A percentile compares a stretch with the other conserved stretches of the same genome.
These are phyloP conservation scores for Yponomeuta evonymella DNA, from an alignment of 2,888 invertebrate species.

Conservation along the genomic window DNA sequence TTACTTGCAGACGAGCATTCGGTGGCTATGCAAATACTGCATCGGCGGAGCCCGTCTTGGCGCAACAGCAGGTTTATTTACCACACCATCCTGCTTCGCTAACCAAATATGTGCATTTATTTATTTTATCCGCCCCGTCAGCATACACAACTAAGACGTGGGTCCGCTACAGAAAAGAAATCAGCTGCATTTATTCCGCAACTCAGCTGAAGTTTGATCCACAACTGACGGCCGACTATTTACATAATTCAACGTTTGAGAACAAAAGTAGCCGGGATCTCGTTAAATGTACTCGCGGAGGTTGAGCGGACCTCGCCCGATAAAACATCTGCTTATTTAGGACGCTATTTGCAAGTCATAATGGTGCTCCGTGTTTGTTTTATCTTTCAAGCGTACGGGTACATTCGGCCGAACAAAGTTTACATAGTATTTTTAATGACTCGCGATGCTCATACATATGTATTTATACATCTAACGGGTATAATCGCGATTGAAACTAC, in stretches of 20 bases:
- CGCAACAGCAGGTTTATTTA: constrained; percentile 40
- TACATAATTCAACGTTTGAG: constrained; percentile 43
- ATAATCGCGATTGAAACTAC: no score
- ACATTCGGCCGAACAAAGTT: no score
- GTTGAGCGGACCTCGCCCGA: constrained; percentile 53
- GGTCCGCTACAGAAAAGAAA: constrained; percentile 29
- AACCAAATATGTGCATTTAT: constrained; percentile 72
- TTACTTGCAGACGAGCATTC: constrained; percentile 19
- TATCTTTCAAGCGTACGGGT: neutral
- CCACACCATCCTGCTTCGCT: constrained; percentile 45
- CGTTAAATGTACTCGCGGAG: constrained; percentile 28
- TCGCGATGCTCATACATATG: no score
- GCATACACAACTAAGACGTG: constrained; percentile 35
- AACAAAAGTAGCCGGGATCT: constrained; percentile 31
- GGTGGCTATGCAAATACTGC: constrained; percentile 59
- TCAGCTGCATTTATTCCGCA: constrained; percentile 26
- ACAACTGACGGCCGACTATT: constrained; percentile 35
- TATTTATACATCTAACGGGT: no score
- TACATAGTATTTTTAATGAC: no score
- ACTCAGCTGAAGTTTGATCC: constrained; percentile 31
- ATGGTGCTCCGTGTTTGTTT: constrained; percentile 22
- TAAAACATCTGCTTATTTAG: constrained; percentile 58
- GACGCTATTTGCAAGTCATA: constrained; percentile 57
- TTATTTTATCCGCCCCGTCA: constrained; percentile 47
- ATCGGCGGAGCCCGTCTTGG: constrained; percentile 33